phyloP scores from a whole-genome alignment of 2,113 vertebrate species.

The Paralichthys olivaceus region DNA sequence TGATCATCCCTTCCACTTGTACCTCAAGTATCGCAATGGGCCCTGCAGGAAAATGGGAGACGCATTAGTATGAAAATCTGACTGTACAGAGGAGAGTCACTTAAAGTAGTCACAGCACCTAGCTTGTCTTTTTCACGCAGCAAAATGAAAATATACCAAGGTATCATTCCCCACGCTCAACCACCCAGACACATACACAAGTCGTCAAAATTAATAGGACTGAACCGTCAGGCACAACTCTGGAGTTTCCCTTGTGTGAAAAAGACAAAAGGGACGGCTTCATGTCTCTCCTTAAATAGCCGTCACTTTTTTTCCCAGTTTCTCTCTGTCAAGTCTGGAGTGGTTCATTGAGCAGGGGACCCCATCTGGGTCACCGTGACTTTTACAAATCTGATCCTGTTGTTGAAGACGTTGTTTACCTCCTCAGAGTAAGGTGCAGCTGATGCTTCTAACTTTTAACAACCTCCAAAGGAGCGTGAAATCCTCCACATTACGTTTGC shows the following conservation, averaged over 20 bases:
- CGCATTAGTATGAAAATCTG: constrained; percentile 60
- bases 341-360: constrained; percentile 43
- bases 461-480: constrained; percentile 65
- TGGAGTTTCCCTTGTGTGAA: constrained; percentile 8
- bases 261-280: constrained; percentile 15
- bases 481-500: constrained; percentile 63
- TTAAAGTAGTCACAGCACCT: constrained; percentile 37
- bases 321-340: constrained; percentile 39
- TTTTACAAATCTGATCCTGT: constrained; percentile 40
- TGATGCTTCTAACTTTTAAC: constrained; percentile 67
- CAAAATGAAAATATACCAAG: constrained; percentile 51
- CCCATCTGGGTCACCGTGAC: constrained; percentile 59
- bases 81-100: constrained; percentile 33
- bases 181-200: constrained; percentile 10
- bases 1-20: constrained; percentile 49
- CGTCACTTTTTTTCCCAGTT: constrained; percentile 1
- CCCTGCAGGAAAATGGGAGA: constrained; percentile 70
- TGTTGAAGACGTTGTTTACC: constrained; percentile 59
- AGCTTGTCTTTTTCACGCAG: constrained; percentile 32
- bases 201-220: constrained; percentile 50
- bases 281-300: constrained; percentile 25
- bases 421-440: constrained; percentile 61
- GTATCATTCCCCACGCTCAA: constrained; percentile 25
- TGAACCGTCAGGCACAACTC: constrained; percentile 13
- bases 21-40: constrained; percentile 47